Conservation (phyloP, 35 echinoderm and acorn worm genomes). For the Amphiura filiformis region DNA sequence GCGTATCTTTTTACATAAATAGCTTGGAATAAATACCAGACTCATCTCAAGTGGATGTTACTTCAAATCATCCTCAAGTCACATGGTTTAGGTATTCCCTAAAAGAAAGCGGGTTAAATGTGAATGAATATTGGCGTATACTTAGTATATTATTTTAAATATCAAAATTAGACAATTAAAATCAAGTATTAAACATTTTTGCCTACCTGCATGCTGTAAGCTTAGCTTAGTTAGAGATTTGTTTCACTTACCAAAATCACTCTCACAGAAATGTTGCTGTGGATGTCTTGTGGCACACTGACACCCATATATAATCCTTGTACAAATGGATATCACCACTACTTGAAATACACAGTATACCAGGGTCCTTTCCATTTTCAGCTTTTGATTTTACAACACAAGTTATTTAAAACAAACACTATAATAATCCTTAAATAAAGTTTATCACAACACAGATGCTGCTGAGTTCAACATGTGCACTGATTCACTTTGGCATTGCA, state of each 20-base stretch:
- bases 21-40: no score
- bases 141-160: no score
- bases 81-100: no score
- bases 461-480: background rate
- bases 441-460: background rate
- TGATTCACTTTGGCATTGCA: background rate
- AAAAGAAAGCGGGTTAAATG: no score
- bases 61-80: no score
- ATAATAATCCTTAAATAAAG: background rate
- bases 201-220: no score
- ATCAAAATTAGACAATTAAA: no score
- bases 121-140: no score
- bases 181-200: no score
- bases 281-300: conserved; percentile 48
- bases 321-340: conserved; percentile 21
- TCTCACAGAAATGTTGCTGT: conserved; percentile 58
- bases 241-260: conserved; percentile 65
- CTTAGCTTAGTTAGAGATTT: no score
- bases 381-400: background rate
- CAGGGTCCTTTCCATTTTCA: conserved; percentile 14
- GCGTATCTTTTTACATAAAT: no score
- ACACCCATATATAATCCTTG: conserved; percentile 26
- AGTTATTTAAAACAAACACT: background rate
- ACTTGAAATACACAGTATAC: background rate
- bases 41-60: no score